Base-by-base conservation (phyloP, 2,797 vertebrate species). In the Hemitrygon akajei region DNA sequence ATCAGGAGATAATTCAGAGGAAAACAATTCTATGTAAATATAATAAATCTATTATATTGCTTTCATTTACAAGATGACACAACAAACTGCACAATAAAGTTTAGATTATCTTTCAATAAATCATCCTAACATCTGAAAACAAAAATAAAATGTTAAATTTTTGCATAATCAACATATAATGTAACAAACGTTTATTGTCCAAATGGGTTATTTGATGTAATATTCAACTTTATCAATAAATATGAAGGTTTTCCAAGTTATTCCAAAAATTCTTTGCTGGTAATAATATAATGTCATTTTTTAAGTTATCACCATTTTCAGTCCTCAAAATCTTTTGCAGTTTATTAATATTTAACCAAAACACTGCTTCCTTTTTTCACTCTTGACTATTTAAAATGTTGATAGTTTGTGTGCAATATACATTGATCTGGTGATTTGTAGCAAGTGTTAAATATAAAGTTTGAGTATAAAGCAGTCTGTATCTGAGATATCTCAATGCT, bases 151-250 rank as follows among this genome's bases (percentile, higher is more conserved):
- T 91, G 6, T 40, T 40, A 47, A 92, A 40, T 73, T 92, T 66
- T 73, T 92, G 34, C 37, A 30, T 47, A 47, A 27, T 92, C 89
- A 92, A 91, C 63, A 71, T 91, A 40, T 34, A 91, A 66, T 56
- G 14, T n/a, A 12, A 87, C 14, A 63, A 60, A 63, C 14, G 20
- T 30, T 18, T 87, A 58, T n/a, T 30, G 87, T 87, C 58, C 11
- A 87, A 87, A 34, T 66, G 14, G 30, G 30, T 27, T 60, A 25
- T 30, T 86, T 66, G 58, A 66, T n/a, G 7, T 87, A 27, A 66
- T 63, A 34, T 63, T 58, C 16, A 20, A 87, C 63, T 14, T 63
- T 66, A 66, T 87, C 11, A n/a, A 40, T 58, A 30, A 16, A 60
- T 87, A 66, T 27, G 30, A 87, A 14, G 56, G 30, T 58, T 87